phyloP scores from a whole-genome alignment of 2,888 invertebrate species.

The Lithophane ornitopus region DNA sequence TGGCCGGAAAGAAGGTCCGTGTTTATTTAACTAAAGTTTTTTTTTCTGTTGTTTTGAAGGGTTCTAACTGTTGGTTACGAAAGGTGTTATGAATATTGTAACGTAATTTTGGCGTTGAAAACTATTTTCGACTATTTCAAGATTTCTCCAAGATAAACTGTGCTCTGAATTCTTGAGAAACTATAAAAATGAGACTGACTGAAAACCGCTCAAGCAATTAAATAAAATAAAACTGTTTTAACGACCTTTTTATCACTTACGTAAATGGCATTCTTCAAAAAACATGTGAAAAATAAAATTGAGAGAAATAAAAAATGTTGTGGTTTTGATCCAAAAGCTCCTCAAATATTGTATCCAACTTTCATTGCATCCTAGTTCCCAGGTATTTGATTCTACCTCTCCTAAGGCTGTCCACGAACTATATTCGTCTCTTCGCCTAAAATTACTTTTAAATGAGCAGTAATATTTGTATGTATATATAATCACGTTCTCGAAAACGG shows the following conservation, averaged over 20 bases:
- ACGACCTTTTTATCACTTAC: no score
- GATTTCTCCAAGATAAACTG: neutral
- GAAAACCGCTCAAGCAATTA: no score
- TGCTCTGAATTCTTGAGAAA: no score
- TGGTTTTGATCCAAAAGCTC: no score
- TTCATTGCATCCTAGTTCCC: neutral
- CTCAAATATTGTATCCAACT: neutral
- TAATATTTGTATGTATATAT: no score
- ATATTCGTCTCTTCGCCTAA: no score
- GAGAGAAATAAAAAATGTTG: no score
- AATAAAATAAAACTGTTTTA: no score
- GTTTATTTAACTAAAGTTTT: conserved; percentile 32
- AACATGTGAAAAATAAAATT: no score
- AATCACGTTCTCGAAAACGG: no score
- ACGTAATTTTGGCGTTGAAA: neutral
- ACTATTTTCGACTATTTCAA: neutral
- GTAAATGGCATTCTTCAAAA: no score
- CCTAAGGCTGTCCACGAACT: neutral
- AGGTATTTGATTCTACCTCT: neutral
- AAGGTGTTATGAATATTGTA: conserved; percentile 1
- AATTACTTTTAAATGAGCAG: no score
- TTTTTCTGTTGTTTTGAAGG: conserved; percentile 15
- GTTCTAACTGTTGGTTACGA: neutral
- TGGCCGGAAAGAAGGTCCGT: conserved; percentile 12
- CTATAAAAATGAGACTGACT: neutral